Percentiles rank a stretch among this genome's conserved stretches.
phyloP scores from a whole-genome alignment of 2,797 vertebrate species.

The Staurois parvus region DNA sequence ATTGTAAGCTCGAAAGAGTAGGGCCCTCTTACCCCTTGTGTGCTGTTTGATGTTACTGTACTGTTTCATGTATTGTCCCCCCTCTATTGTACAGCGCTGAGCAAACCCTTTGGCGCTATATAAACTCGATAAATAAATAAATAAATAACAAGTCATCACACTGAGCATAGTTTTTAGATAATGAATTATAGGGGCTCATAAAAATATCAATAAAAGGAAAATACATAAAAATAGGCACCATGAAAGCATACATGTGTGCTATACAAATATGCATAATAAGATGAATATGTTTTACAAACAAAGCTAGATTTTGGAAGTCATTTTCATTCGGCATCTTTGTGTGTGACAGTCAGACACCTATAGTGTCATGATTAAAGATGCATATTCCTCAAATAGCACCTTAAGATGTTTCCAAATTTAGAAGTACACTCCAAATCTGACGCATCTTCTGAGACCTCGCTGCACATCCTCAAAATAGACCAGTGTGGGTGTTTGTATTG shows the following conservation, averaged over 20 bases:
- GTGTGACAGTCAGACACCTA: constrained; percentile 20
- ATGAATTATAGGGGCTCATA: background rate
- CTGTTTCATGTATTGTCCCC: no score
- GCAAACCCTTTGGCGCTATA: no score
- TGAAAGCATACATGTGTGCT: background rate
- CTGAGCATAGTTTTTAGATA: no score
- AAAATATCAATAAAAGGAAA: background rate
- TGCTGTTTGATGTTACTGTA: no score
- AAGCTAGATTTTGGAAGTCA: background rate
- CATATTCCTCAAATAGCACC: constrained; percentile 4
- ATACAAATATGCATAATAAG: background rate
- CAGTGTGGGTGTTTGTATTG: constrained; percentile 19
- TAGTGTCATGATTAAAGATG: constrained; percentile 1
- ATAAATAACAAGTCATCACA: no score
- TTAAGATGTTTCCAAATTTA: constrained; percentile 14
- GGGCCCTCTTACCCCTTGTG: no score
- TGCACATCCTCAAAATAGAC: constrained; percentile 13
- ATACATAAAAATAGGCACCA: background rate
- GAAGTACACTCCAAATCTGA: constrained; percentile 7
- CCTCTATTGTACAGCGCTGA: no score
- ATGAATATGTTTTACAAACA: background rate
- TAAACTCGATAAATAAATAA: no score
- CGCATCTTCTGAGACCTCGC: background rate
- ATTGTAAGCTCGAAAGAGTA: no score
- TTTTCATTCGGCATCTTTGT: background rate